Evolutionary conservation across 2,113 vertebrate genomes (phyloP).

Genomic region (Herpetotheres cachinnans): DNA sequence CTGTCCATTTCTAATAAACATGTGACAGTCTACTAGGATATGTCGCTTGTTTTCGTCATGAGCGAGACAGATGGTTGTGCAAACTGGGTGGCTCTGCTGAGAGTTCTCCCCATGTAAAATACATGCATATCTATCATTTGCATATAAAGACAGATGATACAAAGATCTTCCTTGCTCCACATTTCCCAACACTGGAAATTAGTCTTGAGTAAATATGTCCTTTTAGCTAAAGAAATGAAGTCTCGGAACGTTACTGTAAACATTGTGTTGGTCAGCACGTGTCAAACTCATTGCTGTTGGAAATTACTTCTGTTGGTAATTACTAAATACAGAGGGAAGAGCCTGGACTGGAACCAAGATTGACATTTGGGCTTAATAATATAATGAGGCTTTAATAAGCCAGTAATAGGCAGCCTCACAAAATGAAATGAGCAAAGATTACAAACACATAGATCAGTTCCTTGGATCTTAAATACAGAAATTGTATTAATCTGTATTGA

Average conservation of each 20-base stretch:
- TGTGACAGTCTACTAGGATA: neutral
- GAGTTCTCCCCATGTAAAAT: neutral
- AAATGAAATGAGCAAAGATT: slow-evolving; percentile 63
- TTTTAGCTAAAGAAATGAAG: neutral
- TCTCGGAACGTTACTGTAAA: neutral
- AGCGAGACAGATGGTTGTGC: neutral
- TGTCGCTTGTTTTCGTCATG: neutral
- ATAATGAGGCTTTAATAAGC: slow-evolving; percentile 62
- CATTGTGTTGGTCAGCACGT: neutral
- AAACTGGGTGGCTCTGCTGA: neutral
- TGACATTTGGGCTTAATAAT: slow-evolving; percentile 45
- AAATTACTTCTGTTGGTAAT: slow-evolving; percentile 26
- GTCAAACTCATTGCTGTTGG: neutral
- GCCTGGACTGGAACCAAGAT: slow-evolving; percentile 28
- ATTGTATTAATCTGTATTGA: slow-evolving; percentile 56
- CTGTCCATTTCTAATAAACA: neutral
- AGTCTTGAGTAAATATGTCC: neutral
- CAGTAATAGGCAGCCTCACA: slow-evolving; percentile 42
- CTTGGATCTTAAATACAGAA: slow-evolving; percentile 59
- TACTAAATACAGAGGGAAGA: neutral
- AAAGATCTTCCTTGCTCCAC: neutral
- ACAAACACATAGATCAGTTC: slow-evolving; percentile 58
- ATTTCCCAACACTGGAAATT: neutral
- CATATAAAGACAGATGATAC: neutral
- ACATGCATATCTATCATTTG: accelerated